These are phyloP conservation scores for Cepphus grylle DNA, from an alignment of 2,113 vertebrate species.

Conservation along the genomic window DNA sequence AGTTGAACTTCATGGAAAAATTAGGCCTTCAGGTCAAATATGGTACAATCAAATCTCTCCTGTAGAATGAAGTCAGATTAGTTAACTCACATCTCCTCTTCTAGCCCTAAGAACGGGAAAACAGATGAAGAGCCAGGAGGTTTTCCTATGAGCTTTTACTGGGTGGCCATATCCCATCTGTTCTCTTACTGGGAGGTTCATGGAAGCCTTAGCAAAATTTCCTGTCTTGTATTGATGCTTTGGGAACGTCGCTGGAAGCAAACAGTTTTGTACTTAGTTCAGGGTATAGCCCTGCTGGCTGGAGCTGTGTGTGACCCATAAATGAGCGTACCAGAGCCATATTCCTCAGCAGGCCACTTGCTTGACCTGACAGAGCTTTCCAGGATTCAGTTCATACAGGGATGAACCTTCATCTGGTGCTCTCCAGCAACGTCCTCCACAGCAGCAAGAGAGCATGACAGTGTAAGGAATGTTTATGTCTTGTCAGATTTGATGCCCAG, in stretches of 20 bases:
- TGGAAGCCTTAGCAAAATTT: background rate
- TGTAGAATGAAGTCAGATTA: background rate
- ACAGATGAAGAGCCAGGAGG: background rate
- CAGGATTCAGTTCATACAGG: background rate
- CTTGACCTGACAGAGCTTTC: background rate
- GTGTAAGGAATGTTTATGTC: background rate
- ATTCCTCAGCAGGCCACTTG: accelerated
- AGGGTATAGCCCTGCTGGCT: accelerated
- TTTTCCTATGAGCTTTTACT: background rate
- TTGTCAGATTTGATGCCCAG: accelerated
- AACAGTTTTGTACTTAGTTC: background rate
- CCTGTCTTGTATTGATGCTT: accelerated
- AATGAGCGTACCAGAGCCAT: background rate
- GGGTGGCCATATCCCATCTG: background rate
- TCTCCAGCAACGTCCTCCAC: background rate
- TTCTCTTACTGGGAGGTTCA: background rate
- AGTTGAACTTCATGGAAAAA: background rate
- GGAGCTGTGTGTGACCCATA: accelerated
- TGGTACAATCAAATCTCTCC: background rate
- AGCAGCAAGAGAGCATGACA: background rate
- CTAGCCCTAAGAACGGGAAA: background rate
- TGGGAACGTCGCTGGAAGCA: accelerated
- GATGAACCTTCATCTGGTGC: background rate
- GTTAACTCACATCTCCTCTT: background rate
- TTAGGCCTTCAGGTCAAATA: background rate